A percentile compares a stretch with the other conserved stretches of the same genome.
These are phyloP conservation scores for Nycticorax nycticorax DNA, from an alignment of 2,113 vertebrate genomes.

Conservation along the genomic window DNA sequence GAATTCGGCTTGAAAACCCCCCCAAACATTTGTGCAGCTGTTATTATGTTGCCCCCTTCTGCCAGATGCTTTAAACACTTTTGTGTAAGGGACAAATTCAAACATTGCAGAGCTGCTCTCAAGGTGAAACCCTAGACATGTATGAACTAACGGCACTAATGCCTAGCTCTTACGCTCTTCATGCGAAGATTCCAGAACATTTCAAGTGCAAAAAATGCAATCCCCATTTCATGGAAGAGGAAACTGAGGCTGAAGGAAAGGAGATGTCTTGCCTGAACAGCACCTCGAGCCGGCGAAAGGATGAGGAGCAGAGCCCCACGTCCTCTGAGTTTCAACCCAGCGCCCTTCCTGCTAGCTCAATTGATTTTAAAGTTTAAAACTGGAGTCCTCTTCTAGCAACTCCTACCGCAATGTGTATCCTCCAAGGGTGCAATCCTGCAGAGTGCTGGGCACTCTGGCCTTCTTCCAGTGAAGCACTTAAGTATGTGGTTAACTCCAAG, in stretches of 20 bases:
- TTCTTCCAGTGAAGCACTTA: neutral
- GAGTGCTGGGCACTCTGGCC: neutral
- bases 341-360: neutral
- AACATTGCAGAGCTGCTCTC: neutral
- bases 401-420: neutral
- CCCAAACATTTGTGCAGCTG: neutral
- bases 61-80: neutral
- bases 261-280: neutral
- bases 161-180: neutral
- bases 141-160: neutral
- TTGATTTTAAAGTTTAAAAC: neutral
- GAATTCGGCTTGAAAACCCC: neutral
- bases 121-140: neutral
- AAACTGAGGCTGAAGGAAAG: neutral
- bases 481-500: neutral
- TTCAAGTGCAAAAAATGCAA: neutral
- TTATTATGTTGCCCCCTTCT: neutral
- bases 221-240: neutral
- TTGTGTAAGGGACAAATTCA: neutral
- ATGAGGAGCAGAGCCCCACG: neutral
- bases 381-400: fast-evolving
- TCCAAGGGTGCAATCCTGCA: neutral
- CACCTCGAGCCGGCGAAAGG: neutral
- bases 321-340: neutral
- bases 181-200: neutral